Conservation (phyloP, 92 coral and sea anemone species). For the Porites evermanni region DNA sequence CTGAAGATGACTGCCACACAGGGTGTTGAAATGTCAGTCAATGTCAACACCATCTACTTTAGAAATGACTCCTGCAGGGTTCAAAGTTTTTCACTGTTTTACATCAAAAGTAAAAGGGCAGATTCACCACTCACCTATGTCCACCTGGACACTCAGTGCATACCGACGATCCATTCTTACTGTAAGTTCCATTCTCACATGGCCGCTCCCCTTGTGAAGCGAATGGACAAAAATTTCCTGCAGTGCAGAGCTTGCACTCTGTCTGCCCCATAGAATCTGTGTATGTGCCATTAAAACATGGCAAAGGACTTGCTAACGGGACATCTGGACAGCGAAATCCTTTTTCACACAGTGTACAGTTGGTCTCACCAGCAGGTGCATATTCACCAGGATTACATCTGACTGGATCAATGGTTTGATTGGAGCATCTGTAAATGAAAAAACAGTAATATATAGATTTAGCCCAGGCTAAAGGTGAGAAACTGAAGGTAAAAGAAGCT, state of each 20-base stretch:
- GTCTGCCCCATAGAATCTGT: slow-evolving; percentile 66
- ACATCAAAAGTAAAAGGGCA: background rate
- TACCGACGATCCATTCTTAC: slow-evolving; percentile 78
- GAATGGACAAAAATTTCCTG: slow-evolving; percentile 82
- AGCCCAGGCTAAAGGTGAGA: too few species aligned
- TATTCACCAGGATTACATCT: slow-evolving; percentile 81
- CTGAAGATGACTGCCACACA: too few species aligned
- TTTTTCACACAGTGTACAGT: slow-evolving; percentile 68
- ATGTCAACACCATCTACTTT: too few species aligned
- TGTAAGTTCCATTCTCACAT: slow-evolving; percentile 87
- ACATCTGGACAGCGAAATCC: slow-evolving; percentile 85
- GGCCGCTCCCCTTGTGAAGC: slow-evolving; percentile 68
- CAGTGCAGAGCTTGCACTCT: slow-evolving; percentile 75
- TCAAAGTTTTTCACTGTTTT: too few species aligned
- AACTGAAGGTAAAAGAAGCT: background rate
- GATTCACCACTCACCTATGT: slow-evolving; percentile 64
- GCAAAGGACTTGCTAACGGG: slow-evolving; percentile 65
- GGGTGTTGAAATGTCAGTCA: too few species aligned
- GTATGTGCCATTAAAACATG: slow-evolving; percentile 89
- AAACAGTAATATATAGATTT: background rate
- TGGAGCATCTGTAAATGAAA: slow-evolving; percentile 70
- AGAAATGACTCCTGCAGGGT: too few species aligned
- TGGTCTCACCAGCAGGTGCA: slow-evolving; percentile 75
- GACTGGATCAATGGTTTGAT: slow-evolving; percentile 77
- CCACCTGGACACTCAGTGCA: slow-evolving; percentile 97